Percentiles rank a stretch among this genome's conserved stretches.
Evolutionary conservation across 1,140 invertebrate genomes (phyloP).

Genomic region (Sitophilus oryzae): DNA sequence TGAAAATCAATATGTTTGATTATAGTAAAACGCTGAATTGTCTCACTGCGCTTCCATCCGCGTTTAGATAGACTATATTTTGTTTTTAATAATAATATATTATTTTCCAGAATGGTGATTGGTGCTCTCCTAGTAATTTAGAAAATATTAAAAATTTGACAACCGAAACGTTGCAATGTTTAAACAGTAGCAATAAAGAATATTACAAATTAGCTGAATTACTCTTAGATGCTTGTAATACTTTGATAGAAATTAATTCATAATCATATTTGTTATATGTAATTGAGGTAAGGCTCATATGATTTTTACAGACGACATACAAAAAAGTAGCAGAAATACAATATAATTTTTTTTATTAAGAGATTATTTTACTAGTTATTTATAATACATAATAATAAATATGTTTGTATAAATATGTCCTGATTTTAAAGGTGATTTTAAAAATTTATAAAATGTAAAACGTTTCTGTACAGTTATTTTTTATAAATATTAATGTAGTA

Average conservation of each 20-base stretch:
- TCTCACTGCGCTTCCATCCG: too few species aligned
- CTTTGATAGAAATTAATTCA: constrained; percentile 27
- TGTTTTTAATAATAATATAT: too few species aligned
- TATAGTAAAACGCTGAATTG: neutral
- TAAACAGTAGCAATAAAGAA: constrained; percentile 32
- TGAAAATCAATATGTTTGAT: neutral
- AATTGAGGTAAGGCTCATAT: neutral
- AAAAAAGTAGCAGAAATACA: too few species aligned
- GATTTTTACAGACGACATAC: neutral
- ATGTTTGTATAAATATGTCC: too few species aligned
- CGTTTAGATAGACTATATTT: too few species aligned
- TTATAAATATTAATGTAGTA: too few species aligned
- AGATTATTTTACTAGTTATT: too few species aligned
- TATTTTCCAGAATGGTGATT: constrained; percentile 34
- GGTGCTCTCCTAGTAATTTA: constrained; percentile 37
- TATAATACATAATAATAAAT: too few species aligned
- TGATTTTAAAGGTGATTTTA: too few species aligned
- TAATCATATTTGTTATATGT: neutral
- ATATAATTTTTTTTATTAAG: neutral
- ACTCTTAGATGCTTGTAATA: constrained; percentile 37
- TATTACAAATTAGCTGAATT: constrained; percentile 31
- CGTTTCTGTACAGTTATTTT: too few species aligned
- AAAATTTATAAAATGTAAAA: too few species aligned
- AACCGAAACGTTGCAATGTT: constrained; percentile 30
- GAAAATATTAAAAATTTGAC: constrained; percentile 30